Evolutionary conservation across 2,113 vertebrate species (phyloP), one percentile per base, ranked within the genome.

Genomic region (Odobenus rosmarus): DNA sequence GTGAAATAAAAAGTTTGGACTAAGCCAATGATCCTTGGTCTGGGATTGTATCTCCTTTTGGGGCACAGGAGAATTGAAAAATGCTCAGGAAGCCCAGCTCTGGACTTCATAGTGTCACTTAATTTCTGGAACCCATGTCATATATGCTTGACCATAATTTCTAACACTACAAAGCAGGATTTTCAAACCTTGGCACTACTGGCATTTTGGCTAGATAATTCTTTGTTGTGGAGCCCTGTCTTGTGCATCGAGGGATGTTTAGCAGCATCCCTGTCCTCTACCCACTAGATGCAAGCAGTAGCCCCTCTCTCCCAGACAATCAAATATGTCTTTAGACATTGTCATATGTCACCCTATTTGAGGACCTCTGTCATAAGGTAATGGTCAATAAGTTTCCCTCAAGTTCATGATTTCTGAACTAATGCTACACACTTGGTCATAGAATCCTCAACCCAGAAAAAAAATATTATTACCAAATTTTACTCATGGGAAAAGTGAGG

Each of bases 401-500:
- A 77, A 59, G 51, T 79, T 82, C 15, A 33, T 83, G 31, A 69
- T 86, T 93, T 90, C 74, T 93, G 51, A 93, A 77, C 26, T 79
- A 77, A 82, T 62, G 31, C 21, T 72, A 5, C 55, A 57, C 57
- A 61, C 6, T 61, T 90, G 61, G 76, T 71, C 16, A 39, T 8
- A 53, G 26, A 67, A 55, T 46, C 61, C 11, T 15, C 93, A 91
- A 88, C 51, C 49, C 33, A 46, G 31, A 94, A 53, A 90, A 53
- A 90, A 57, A 42, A 92, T 74, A n/a, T 33, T 72, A 72, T 61
- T 95, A 96, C 36, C 67, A 83, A 51, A 90, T 84, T 57, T 88
- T 79, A 71, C 15, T 87, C 53, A 88, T 86, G 49, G 42, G 51
- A 72, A 93, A 84, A 87, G 26, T 26, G 79, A 67, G 57, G 10